phyloP scores from a whole-genome alignment of 92 coral and sea anemone genomes.

The Micromussa lordhowensis region DNA sequence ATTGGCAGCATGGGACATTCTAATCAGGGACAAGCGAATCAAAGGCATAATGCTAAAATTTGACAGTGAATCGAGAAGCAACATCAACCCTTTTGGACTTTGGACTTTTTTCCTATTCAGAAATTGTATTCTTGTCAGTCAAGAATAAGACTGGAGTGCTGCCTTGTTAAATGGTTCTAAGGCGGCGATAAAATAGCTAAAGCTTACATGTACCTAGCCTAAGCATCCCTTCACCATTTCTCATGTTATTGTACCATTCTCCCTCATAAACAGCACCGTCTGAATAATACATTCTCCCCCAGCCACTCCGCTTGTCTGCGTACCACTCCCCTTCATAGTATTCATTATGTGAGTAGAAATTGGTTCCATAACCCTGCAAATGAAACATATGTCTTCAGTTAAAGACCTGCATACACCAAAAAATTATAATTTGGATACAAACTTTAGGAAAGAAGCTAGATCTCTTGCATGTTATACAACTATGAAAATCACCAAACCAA shows the following conservation, averaged over 20 bases:
- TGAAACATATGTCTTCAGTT: neutral
- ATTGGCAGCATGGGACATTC: too few relatives aligned
- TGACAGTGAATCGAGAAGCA: too few relatives aligned
- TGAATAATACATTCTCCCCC: slow-evolving; percentile 97
- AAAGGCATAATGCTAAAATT: too few relatives aligned
- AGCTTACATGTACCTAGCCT: slow-evolving; percentile 92
- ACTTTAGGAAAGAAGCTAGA: neutral
- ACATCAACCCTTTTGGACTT: too few relatives aligned
- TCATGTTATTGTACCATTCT: slow-evolving; percentile 94
- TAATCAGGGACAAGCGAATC: too few relatives aligned
- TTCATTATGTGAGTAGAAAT: slow-evolving; percentile 87
- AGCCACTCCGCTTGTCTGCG: slow-evolving; percentile 96
- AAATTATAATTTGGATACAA: neutral
- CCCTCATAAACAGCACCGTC: slow-evolving; percentile 99
- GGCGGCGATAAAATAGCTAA: neutral
- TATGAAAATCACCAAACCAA: too few relatives aligned
- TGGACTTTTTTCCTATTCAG: neutral
- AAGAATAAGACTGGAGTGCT: neutral
- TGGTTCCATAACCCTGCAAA: slow-evolving; percentile 95
- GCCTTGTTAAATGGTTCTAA: neutral
- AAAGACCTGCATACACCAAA: neutral
- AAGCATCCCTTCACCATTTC: slow-evolving; percentile 98
- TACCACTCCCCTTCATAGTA: slow-evolving; percentile 99
- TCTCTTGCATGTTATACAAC: neutral
- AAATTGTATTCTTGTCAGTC: neutral